Base-by-base conservation (phyloP, 2,888 invertebrate species). In the Allacma fusca region DNA sequence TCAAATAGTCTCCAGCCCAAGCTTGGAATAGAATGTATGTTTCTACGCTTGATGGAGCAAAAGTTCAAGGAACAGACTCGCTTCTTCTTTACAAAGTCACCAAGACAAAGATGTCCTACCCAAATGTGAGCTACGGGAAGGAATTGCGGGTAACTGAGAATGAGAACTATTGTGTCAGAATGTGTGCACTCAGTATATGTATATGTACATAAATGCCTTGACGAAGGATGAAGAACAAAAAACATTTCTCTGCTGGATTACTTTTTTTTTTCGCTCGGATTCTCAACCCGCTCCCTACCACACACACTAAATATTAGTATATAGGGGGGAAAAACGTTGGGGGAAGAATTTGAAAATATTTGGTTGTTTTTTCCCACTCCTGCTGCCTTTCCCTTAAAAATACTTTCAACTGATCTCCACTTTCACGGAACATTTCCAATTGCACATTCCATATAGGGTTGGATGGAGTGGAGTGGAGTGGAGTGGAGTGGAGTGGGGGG, bases 201-300 rank as follows among this genome's bases (percentile, higher is more conserved):
- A 9, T 34, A 34, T 34, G 4, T 34, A 34, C 34, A 34, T 34
- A 50, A 12, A 50, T n/a, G n/a, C 19, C 19, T 4, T 34, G 34
- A 34, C 5, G 9, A 50, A 16, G 19, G 2, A 16, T 50, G 19
- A n/a, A 50, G 50, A 50, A 50, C 1, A n/a, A 50, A 50, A 50
- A 19, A 50, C 50, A 19, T 34, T 34, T 34, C 34, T 16, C 1
- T 2, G 50, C 50, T 50, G 50, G 50, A 50, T 50, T 50, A 50
- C 50, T 50, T 50, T 50, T 50, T 50, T 50, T 50, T 50, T 50
- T 50, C 50, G 16, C 50, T 50, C 50, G 7, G n/a, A 50, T n/a
- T 19, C 50, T 16, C 2, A 9, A 50, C n/a, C 34, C 34, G 34
- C 34, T 7, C 34, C 34, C 16, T 50, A 50, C 50, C 50, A 50